Percentiles rank a stretch among this genome's conserved stretches.
phyloP scores from a whole-genome alignment of 2,797 vertebrate genomes.

The Melanotaenia nigrans region DNA sequence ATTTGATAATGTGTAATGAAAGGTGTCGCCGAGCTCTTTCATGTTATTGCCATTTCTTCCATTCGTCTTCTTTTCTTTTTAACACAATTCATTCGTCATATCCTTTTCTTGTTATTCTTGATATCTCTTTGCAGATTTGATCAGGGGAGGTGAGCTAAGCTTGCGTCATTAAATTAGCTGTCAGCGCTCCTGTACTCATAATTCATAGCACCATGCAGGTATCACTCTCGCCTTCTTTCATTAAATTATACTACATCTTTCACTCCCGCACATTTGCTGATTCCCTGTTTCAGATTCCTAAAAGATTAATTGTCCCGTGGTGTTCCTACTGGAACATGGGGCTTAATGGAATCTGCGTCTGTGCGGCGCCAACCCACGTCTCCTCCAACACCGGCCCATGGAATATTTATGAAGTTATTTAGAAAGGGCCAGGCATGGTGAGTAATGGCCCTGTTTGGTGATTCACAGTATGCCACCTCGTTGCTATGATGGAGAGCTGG shows the following conservation, averaged over 20 bases:
- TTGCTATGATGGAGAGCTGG: conserved; percentile 52
- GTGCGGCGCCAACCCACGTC: conserved; percentile 54
- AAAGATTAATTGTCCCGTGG: conserved; percentile 79
- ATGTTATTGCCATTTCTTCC: conserved; percentile 3
- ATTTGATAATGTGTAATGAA: not conserved
- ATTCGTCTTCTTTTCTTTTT: conserved; percentile 10
- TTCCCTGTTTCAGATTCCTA: conserved; percentile 51
- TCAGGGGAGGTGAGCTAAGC: conserved; percentile 19
- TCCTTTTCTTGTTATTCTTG: conserved; percentile 19
- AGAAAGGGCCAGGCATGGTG: conserved; percentile 59
- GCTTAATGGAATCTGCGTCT: conserved; percentile 76
- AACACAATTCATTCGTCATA: not conserved
- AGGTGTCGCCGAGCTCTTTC: conserved; percentile 1
- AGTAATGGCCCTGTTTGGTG: conserved; percentile 73
- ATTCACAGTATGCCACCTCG: conserved; percentile 62
- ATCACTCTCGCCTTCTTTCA: conserved; percentile 49
- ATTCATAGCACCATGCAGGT: conserved; percentile 64
- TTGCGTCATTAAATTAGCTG: conserved; percentile 46
- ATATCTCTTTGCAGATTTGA: conserved; percentile 40
- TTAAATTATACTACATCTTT: conserved; percentile 41
- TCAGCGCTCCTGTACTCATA: conserved; percentile 47
- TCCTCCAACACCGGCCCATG: conserved; percentile 56
- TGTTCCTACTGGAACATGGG: conserved; percentile 64
- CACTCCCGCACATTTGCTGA: conserved; percentile 34
- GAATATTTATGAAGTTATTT: conserved; percentile 83